These are phyloP conservation scores for Megalops cyprinoides DNA, from an alignment of 2,797 vertebrate genomes.

Conservation along the genomic window DNA sequence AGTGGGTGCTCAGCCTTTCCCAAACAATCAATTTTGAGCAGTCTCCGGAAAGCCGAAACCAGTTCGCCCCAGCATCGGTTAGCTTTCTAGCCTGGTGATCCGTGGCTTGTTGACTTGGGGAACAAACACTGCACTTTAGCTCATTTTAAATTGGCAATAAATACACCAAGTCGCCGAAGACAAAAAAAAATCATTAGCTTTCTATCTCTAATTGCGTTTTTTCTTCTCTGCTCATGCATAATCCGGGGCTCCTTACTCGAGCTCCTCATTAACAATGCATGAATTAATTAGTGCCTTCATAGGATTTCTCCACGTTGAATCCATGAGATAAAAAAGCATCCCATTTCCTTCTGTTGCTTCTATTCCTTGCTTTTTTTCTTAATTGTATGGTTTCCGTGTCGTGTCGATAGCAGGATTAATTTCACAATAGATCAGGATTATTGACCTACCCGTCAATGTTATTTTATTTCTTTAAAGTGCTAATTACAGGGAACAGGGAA, in stretches of 20 bases:
- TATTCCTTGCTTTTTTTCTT: conserved; percentile 53
- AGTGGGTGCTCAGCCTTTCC: background rate
- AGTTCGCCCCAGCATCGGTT: background rate
- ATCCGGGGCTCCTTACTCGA: conserved; percentile 72
- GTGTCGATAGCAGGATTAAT: conserved; percentile 81
- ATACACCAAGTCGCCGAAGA: conserved; percentile 63
- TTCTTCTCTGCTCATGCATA: conserved; percentile 71
- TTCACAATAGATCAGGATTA: conserved; percentile 82
- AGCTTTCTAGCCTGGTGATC: background rate
- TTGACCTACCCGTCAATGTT: conserved; percentile 80
- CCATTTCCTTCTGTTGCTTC: conserved; percentile 63
- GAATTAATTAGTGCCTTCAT: conserved; percentile 86
- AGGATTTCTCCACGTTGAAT: conserved; percentile 79
- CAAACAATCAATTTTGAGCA: conserved; percentile 17
- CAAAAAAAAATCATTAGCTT: conserved; percentile 75
- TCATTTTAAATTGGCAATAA: conserved; percentile 67
- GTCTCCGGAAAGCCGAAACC: conserved; percentile 20
- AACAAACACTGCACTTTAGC: conserved; percentile 25
- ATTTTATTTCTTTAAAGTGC: conserved; percentile 81
- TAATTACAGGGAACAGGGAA: conserved; percentile 78
- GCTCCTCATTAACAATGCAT: conserved; percentile 85
- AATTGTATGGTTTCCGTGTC: conserved; percentile 80
- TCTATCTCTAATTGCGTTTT: conserved; percentile 84
- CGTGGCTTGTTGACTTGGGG: conserved; percentile 29
- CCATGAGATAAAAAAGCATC: conserved; percentile 78